Base-by-base conservation (phyloP, 1,140 invertebrate genomes). In the Octopus sinensis region DNA sequence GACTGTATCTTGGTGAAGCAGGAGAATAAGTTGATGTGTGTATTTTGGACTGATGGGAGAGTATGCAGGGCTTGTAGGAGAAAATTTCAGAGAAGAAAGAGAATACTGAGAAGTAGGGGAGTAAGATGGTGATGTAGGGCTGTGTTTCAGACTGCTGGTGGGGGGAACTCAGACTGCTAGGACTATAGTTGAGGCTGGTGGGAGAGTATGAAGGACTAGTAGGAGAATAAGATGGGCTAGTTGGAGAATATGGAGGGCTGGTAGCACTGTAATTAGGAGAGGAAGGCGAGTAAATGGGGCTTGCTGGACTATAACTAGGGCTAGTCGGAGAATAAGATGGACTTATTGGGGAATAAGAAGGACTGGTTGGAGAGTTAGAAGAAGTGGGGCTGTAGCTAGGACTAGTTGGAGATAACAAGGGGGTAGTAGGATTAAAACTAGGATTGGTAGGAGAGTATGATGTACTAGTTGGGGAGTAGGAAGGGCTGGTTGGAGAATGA, bases 181-280 rank as follows among this genome's bases (percentile, higher is more conserved):
- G 30, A 43, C 85, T 88, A n/a, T 96, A 93, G 1, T 93, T 95
- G 91, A 92, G 96, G 6, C 84, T 86, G n/a, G 88, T 87, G 0
- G 96, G 96, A 13, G 89, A 92, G 85, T 91, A 91, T 9, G 85
- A 86, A 93, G 92, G 85, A 94, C 91, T 95, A 95, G 87, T 94
- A 98, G 99, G 93, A n/a, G 91, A 92, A 85, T 98, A 99, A 17
- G 93, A 94, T 5, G 96, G 96, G 6, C 84, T 86, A 23, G 88
- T 87, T 1, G 96, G 96, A 13, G 89, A 92, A 85, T 91, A 91
- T 9, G 85, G 86, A 93, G 92, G 85, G 94, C 91, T 95, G 95
- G 87, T 94, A 98, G 99, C 88, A 98, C 99, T 23, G 53, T 89
- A 89, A 52, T 30, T 81, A 23, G 88, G 88, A 71, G 95, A 89